Percentiles rank a stretch among this genome's conserved stretches.
Evolutionary conservation across 2,113 vertebrate genomes (phyloP).

Genomic region (Archilochus colubris): DNA sequence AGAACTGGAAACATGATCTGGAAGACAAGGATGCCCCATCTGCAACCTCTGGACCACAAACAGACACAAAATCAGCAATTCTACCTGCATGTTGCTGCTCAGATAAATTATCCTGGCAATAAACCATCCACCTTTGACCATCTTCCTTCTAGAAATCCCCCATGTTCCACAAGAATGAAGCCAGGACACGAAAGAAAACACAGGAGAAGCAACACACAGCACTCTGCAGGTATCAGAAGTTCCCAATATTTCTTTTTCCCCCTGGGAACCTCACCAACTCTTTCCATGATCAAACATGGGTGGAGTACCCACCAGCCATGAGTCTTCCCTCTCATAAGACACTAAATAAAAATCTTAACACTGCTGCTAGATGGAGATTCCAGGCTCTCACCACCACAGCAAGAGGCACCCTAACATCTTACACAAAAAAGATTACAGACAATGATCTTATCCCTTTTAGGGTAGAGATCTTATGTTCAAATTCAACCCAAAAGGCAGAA

Average conservation of each 20-base stretch:
- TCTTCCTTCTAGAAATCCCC: neutral
- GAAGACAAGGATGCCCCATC: neutral
- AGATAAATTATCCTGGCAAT: neutral
- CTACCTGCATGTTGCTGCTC: neutral
- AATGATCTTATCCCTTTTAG: neutral
- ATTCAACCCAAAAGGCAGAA: neutral
- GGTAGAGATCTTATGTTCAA: neutral
- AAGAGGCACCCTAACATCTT: neutral
- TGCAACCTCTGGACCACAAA: neutral
- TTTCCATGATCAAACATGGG: accelerated
- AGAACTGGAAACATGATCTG: neutral
- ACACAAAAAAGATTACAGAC: too few relatives aligned
- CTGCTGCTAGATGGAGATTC: too few relatives aligned
- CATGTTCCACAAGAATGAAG: accelerated
- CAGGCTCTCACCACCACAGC: neutral
- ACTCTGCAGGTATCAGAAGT: accelerated
- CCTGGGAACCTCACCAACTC: neutral
- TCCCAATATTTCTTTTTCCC: neutral
- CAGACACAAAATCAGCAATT: neutral
- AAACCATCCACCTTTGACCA: neutral
- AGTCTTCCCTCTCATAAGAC: neutral
- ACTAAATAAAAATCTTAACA: neutral
- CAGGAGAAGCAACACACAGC: neutral
- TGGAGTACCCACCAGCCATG: neutral
- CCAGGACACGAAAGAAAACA: neutral